Base-by-base conservation (phyloP, 2,888 invertebrate species). In the Dichetophora obliterata region DNA sequence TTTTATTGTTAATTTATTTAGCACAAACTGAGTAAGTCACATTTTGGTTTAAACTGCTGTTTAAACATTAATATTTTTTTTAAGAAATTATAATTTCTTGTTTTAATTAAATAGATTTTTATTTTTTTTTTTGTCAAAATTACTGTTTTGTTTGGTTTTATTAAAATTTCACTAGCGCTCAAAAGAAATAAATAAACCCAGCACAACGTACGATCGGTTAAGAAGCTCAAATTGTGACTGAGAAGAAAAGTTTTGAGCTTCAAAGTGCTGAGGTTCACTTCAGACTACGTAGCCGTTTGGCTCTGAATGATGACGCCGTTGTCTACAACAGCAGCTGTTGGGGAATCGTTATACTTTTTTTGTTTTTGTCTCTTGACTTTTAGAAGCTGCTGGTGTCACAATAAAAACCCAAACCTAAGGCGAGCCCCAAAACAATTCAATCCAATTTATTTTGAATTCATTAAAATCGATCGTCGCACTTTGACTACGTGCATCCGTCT, bases 201-300 rank as follows among this genome's bases (percentile, higher is more conserved):
- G 79, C 43, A 43, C 43, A 43, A 43, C 79, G 79, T 80, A 78
- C 81, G 81, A 72, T 77, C 77, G 75, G 77, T 78, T 80, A 81
- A 80, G 82, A 82, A 81, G 82, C 82, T 80, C 82, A 82, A 81
- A 81, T 80, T 82, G 79, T 82, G 82, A 82, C 82, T 82, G 80
- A 79, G 79, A 68, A 37, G 37, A 72, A 66, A 43, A 57, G 66
- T 66, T 66, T 31, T 70, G 57, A 31, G 70, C 59, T 63, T 43
- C 43, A 71, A 68, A 73, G 48, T 65, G 54, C 66, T 52, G 27
- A 57, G 61, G 48, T 75, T 59, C 22, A 24, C 8, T 61, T 61
- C 19, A 73, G 48, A 61, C 72, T 61, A n/a, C 70, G 24, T 19
- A 54, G 70, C 52, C 31, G 70, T 22, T 57, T 6, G 54, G 16